Evolutionary conservation across 2,113 vertebrate genomes (phyloP), one percentile per base, ranked within the genome.

Genomic region (Butastur rufipennis): DNA sequence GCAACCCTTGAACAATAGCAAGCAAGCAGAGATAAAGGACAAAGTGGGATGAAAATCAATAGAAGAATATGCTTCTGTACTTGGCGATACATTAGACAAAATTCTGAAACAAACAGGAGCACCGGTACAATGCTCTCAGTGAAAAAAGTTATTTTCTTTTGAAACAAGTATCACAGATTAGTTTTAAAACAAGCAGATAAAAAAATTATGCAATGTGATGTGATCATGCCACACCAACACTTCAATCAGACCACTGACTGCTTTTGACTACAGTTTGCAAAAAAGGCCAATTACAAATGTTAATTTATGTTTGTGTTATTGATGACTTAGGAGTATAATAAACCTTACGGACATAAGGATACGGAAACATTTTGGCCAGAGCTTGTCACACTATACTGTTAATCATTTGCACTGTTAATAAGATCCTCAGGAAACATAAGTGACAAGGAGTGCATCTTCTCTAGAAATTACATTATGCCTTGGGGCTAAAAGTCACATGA

Each of bases 1-100:
- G 96, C 97, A 97, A 98, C 96, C 97, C 98, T 95, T 97, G 97
- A 98, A 98, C 97, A 98, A 97, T 14, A 86, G 97, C 91, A 97
- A 95, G 91, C 93, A 70, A 96, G 79, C 90, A 26, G 56, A 98
- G 94, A 98, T 97, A 98, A 98, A 98, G 96, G 98, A 98, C 96
- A 97, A 98, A 97, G 79, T 16, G 3, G 43, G 65, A 84, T 53
- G 59, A 85, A 87, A 98, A 96, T 96, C 81, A 87, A 91, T 87
- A 58, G 20, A 42, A 62, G 66, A 97, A 79, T 3, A 21, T 31
- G 62, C 79, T 80, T 34, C 40, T 90, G 42, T 43, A 80, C 43
- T 38, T 50, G 7, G 40, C 11, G 34, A 58, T 27, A 13, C 0
- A 13, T 36, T 47, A 70, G 48, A 45, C 71, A 83, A 79, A 67